Conservation (phyloP, 2,797 vertebrate genomes). For the Nothura maculosa region DNA sequence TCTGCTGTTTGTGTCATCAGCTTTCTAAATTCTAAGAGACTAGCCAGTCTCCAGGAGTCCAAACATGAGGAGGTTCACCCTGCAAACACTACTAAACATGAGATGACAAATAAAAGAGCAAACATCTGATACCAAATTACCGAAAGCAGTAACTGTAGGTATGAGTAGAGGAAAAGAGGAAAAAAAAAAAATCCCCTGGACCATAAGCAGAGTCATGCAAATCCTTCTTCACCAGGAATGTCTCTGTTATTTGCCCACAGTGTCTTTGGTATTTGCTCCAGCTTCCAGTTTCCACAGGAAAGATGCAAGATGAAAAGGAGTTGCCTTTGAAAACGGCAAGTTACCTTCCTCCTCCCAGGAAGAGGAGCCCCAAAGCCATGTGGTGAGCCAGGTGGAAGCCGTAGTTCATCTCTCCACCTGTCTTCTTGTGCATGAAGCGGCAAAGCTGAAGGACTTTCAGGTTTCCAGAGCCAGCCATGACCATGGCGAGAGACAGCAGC, state of each 20-base stretch:
- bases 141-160: neutral
- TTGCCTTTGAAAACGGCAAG: neutral
- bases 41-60: neutral
- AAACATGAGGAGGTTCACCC: neutral
- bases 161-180: neutral
- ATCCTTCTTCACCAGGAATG: neutral
- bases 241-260: neutral
- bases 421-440: slow-evolving; percentile 96
- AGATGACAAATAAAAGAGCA: neutral
- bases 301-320: neutral
- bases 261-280: neutral
- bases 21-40: neutral
- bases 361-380: slow-evolving; percentile 96
- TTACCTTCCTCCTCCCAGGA: slow-evolving; percentile 96
- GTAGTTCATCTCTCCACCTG: slow-evolving; percentile 96
- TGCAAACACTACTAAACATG: neutral
- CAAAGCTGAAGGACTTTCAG: slow-evolving; percentile 95
- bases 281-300: neutral
- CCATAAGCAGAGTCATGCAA: neutral
- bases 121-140: neutral
- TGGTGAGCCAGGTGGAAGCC: slow-evolving; percentile 98
- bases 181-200: neutral
- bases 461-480: slow-evolving; percentile 96
- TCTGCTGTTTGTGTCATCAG: neutral
- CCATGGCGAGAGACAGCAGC: slow-evolving; percentile 94